These are phyloP conservation scores for Thrips palmi DNA, from an alignment of 1,140 invertebrate genomes.

Conservation along the genomic window DNA sequence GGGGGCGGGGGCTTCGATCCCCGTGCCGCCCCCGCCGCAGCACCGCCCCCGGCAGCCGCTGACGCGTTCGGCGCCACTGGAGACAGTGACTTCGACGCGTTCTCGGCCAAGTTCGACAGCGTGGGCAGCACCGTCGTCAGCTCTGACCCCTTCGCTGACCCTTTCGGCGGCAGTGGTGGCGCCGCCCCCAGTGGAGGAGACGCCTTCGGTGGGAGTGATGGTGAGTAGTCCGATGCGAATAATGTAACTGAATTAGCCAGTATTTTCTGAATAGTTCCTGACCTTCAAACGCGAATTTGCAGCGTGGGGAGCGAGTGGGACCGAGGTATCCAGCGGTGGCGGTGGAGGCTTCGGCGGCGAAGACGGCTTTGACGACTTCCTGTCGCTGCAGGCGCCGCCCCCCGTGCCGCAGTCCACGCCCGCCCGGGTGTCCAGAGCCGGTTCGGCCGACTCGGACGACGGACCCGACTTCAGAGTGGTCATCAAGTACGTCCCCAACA, in stretches of 20 bases:
- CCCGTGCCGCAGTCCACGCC: slow-evolving; percentile 35
- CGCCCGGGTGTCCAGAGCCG: slow-evolving; percentile 32
- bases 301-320: slow-evolving; percentile 37
- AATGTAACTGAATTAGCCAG: no score
- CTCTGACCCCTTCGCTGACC: slow-evolving; percentile 29
- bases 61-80: no score
- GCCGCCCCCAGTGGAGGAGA: slow-evolving; percentile 8
- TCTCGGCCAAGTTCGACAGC: slow-evolving; percentile 65
- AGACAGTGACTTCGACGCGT: no score
- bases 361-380: slow-evolving; percentile 68
- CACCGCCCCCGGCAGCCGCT: slow-evolving; percentile 10
- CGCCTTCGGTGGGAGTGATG: slow-evolving; percentile 11
- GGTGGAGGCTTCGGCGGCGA: slow-evolving; percentile 39
- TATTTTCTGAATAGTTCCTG: neutral
- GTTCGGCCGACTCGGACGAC: slow-evolving; percentile 57
- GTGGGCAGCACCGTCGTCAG: slow-evolving; percentile 29
- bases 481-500: slow-evolving; percentile 38
- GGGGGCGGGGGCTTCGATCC: slow-evolving; percentile 9
- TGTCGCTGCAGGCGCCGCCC: slow-evolving; percentile 56
- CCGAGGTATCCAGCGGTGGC: slow-evolving; percentile 22
- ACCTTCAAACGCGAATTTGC: slow-evolving; percentile 7
- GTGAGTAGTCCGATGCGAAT: no score
- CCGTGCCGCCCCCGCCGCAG: slow-evolving; percentile 1
- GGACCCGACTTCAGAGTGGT: slow-evolving; percentile 57
- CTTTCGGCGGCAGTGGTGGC: slow-evolving; percentile 27